Conservation (phyloP, 2,888 invertebrate species). For the Priapulus caudatus region DNA sequence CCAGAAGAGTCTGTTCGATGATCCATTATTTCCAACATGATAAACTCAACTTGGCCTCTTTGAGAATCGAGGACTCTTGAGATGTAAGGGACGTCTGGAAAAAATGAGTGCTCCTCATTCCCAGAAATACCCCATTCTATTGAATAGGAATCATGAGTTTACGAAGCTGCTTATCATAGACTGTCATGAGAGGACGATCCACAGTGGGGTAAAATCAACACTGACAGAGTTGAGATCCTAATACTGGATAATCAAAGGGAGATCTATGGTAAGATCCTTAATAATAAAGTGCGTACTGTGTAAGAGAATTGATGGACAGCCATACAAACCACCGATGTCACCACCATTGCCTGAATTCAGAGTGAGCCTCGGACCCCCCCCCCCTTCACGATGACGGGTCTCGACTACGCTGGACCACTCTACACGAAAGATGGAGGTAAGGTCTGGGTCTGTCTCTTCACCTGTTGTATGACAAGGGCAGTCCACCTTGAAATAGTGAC, state of each 20-base stretch:
- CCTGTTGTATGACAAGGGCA: neutral
- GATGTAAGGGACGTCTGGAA: too few relatives aligned
- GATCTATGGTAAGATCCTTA: neutral
- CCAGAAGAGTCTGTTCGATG: too few relatives aligned
- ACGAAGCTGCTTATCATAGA: neutral
- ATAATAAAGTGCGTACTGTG: neutral
- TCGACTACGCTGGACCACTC: neutral
- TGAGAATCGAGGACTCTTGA: too few relatives aligned
- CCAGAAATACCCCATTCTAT: neutral
- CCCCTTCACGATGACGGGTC: neutral
- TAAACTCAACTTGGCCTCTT: too few relatives aligned
- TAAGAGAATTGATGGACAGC: neutral
- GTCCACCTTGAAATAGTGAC: slow-evolving; percentile 4
- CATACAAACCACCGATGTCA: neutral
- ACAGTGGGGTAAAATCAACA: slow-evolving; percentile 4
- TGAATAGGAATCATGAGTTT: neutral
- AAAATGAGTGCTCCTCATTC: too few relatives aligned
- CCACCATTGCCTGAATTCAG: neutral
- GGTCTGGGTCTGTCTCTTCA: slow-evolving; percentile 6
- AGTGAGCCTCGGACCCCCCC: slow-evolving; percentile 1
- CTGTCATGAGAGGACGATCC: neutral
- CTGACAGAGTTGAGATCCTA: neutral
- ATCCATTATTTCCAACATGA: too few relatives aligned
- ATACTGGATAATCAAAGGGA: slow-evolving; percentile 4
- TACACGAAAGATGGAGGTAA: neutral